These are phyloP conservation scores for Anthrax anthrax DNA, from an alignment of 2,888 invertebrate genomes.

Conservation along the genomic window DNA sequence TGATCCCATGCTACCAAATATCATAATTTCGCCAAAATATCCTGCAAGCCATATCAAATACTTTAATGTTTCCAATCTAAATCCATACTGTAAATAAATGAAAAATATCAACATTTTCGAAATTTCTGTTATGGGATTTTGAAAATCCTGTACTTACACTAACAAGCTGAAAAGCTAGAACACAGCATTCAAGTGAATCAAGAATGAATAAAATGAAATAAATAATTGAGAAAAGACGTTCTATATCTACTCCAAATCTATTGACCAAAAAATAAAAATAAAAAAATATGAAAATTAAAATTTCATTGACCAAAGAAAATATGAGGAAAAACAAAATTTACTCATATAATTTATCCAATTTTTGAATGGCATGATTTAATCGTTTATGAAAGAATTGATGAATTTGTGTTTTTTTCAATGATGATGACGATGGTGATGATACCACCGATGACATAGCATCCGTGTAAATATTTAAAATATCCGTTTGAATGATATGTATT, in stretches of 20 bases:
- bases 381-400: neutral
- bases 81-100: neutral
- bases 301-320: no score
- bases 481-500: neutral
- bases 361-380: neutral
- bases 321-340: neutral
- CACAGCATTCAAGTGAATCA: neutral
- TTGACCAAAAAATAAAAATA: neutral
- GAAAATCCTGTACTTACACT: neutral
- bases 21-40: neutral
- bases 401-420: neutral
- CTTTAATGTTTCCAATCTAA: neutral
- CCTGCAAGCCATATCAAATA: neutral
- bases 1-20: neutral
- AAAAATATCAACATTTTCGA: neutral
- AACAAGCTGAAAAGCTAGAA: neutral
- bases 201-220: neutral
- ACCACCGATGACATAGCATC: no score
- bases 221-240: neutral
- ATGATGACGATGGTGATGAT: neutral
- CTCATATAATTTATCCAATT: neutral
- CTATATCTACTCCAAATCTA: neutral
- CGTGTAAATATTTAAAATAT: neutral
- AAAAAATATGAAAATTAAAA: no score
- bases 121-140: neutral